phyloP scores from a whole-genome alignment of 2,888 invertebrate species.

The Syrista parreyssii region DNA sequence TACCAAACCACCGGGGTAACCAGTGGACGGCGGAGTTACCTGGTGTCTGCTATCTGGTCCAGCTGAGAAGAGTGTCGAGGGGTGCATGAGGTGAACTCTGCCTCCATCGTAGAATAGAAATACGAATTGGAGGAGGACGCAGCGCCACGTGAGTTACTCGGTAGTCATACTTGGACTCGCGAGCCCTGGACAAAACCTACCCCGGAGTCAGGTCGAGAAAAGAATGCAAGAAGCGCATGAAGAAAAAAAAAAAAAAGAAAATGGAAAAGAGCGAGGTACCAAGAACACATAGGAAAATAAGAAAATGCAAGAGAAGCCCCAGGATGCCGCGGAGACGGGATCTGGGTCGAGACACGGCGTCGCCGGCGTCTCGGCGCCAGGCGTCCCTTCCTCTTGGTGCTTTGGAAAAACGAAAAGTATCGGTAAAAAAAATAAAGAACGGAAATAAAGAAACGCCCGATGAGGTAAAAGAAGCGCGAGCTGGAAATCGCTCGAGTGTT shows the following conservation, averaged over 20 bases:
- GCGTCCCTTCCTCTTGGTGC: conserved; percentile 49
- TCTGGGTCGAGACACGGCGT: conserved; percentile 65
- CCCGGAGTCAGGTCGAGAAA: conserved; percentile 45
- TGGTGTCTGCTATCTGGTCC: conserved; percentile 46
- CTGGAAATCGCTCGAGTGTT: conserved; percentile 7
- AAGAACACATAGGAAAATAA: conserved; percentile 29
- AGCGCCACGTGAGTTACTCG: not conserved
- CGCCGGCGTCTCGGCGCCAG: conserved; percentile 63
- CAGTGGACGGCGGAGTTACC: not conserved
- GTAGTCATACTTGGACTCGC: not conserved
- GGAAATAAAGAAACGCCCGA: conserved; percentile 5
- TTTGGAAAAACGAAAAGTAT: conserved; percentile 32
- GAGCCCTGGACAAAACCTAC: conserved; percentile 51
- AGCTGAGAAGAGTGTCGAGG: conserved; percentile 56
- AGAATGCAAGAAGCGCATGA: conserved; percentile 45
- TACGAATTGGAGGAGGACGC: not conserved
- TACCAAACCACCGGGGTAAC: not conserved
- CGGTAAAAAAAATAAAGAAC: conserved; percentile 14
- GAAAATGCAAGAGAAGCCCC: conserved; percentile 16
- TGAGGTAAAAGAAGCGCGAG: conserved; percentile 10
- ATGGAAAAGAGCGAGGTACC: conserved; percentile 24
- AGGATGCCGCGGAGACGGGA: conserved; percentile 37
- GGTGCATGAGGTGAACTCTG: conserved; percentile 32
- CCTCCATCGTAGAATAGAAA: conserved; percentile 8
- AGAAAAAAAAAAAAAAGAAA: conserved; percentile 48